Percentiles rank a stretch among this genome's conserved stretches.
phyloP scores from a whole-genome alignment of 2,113 vertebrate species.

The Platysternon megacephalum region DNA sequence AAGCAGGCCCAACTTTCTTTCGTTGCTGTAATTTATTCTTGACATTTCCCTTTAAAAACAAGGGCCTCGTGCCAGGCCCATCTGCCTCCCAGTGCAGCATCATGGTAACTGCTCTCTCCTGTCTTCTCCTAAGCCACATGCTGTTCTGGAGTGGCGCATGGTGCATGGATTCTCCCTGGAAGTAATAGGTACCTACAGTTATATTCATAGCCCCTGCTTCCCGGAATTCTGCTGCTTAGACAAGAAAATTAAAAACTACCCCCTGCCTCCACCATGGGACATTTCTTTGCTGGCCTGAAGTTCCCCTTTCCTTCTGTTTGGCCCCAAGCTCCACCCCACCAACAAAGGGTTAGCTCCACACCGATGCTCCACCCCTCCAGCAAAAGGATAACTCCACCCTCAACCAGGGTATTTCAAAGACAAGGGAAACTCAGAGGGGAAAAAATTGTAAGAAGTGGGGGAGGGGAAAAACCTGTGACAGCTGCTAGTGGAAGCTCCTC shows the following conservation, averaged over 20 bases:
- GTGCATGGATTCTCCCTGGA: neutral
- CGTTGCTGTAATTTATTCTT: conserved; percentile 45
- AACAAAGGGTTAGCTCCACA: neutral
- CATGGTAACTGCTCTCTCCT: neutral
- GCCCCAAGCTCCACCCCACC: neutral
- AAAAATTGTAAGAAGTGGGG: neutral
- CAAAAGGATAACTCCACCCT: neutral
- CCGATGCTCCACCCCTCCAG: neutral
- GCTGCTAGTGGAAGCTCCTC: neutral
- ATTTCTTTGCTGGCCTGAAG: neutral
- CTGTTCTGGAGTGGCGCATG: neutral
- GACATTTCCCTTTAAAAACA: conserved; percentile 65
- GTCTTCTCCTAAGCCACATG: neutral
- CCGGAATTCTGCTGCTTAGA: neutral
- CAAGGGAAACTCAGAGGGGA: neutral
- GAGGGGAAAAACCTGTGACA: neutral
- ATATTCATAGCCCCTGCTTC: neutral
- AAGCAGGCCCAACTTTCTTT: conserved; percentile 42
- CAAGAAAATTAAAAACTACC: neutral
- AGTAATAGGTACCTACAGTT: neutral
- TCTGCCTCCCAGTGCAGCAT: neutral
- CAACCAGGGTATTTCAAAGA: neutral
- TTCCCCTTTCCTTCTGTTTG: neutral
- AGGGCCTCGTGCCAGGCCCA: neutral
- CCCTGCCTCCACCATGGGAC: too few relatives aligned